Evolutionary conservation across 2,888 invertebrate genomes (phyloP).

Genomic region (Aelia acuminata): DNA sequence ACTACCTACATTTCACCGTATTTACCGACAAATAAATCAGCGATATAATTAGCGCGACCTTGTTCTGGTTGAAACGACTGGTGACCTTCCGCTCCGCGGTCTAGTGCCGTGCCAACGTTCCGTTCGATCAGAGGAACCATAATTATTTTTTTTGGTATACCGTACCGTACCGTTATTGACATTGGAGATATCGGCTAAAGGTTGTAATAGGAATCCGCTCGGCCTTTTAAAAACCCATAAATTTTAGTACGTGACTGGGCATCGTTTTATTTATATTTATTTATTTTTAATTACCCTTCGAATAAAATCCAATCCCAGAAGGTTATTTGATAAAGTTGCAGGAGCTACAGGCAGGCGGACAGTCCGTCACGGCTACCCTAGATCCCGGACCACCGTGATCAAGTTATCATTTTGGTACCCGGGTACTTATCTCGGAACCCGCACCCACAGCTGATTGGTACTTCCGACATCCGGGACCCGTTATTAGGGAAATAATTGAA

Average conservation of each 20-base stretch:
- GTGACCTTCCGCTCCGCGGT: background rate
- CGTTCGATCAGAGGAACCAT: background rate
- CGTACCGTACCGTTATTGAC: background rate
- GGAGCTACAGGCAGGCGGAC: background rate
- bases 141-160: constrained; percentile 13
- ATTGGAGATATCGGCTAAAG: background rate
- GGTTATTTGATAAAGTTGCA: background rate
- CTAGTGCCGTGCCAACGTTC: background rate
- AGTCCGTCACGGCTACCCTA: background rate
- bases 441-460: background rate
- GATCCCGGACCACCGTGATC: background rate
- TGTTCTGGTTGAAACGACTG: background rate
- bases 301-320: background rate
- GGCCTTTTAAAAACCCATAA: background rate
- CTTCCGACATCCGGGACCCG: background rate
- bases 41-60: background rate
- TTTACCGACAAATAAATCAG: background rate
- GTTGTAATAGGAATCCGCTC: background rate
- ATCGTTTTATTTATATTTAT: background rate
- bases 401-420: background rate
- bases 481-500: constrained; percentile 11
- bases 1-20: too few relatives aligned
- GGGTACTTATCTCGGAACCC: background rate
- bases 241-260: background rate
- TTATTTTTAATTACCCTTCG: background rate